Conservation (phyloP, 1,140 invertebrate species). For the Calliopsis andreniformis region DNA sequence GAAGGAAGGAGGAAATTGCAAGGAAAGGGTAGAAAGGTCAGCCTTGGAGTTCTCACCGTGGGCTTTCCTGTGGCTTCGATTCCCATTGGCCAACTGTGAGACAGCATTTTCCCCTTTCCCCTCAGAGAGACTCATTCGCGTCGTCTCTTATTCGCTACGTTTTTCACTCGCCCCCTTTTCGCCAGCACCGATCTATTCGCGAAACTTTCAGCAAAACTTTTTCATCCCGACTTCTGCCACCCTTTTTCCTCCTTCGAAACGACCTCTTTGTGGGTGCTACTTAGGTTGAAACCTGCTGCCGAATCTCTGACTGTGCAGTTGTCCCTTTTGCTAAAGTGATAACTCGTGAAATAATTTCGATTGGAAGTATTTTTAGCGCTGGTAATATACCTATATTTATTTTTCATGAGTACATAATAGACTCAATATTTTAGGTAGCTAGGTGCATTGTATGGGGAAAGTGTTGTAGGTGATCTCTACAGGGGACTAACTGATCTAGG, state of each 20-base stretch:
- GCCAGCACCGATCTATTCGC: neutral
- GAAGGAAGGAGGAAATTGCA: conserved; percentile 13
- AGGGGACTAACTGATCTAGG: no score
- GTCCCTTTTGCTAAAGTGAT: neutral
- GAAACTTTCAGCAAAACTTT: conserved; percentile 35
- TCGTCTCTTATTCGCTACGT: conserved; percentile 39
- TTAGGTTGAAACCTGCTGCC: conserved; percentile 14
- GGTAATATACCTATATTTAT: no score
- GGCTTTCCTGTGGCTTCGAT: conserved; percentile 59
- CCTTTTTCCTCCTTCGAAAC: conserved; percentile 8
- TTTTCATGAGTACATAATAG: no score
- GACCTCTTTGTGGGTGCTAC: conserved; percentile 8
- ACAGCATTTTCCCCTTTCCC: conserved; percentile 43
- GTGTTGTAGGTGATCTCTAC: no score
- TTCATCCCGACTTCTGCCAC: conserved; percentile 19
- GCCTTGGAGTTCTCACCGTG: conserved; percentile 11
- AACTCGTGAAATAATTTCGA: no score
- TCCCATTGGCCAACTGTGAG: conserved; percentile 50
- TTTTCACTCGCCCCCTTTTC: conserved; percentile 25
- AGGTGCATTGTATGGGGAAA: no score
- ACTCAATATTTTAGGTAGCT: no score
- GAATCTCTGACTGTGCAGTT: neutral
- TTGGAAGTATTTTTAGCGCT: no score
- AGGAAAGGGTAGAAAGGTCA: neutral
- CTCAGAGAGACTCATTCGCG: conserved; percentile 1